Evolutionary conservation across 2,888 invertebrate species (phyloP), one percentile per base, ranked within the genome.

Genomic region (Amblyteles armatorius): DNA sequence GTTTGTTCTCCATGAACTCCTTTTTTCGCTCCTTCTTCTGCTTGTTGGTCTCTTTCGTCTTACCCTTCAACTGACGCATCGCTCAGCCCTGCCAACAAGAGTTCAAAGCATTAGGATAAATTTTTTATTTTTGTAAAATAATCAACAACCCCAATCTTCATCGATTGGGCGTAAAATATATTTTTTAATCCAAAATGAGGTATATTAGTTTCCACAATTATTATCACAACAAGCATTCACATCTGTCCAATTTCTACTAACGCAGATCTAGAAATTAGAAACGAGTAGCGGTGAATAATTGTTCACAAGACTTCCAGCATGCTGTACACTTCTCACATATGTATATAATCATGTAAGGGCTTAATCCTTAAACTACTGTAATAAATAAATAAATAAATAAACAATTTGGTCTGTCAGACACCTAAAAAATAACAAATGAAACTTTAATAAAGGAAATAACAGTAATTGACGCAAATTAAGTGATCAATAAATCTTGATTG

Each of bases 21-120:
- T 97, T 96, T 94, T 97, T 97, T 50, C 98, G 96, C 91, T 98
- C 97, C 90, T 97, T 96, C 92, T 97, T 97, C 94, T 98, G 98
- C 92, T 96, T 96, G 13, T 96, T 96, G 0, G 97, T 97, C 94
- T 98, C 97, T 94, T 98, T 98, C 67, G 96, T 96, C 92, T 96
- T 96, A 72, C 97, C 97, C 92, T 97, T 97, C 57, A 97, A 94
- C 92, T 97, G 97, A 88, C 97, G 96, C 97, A 98, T 98, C 13
- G 50, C 63, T 48, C n/a, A 11, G 22, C 6, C 4, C 36, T 40
- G 26, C 2, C 6, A 40, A 57, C 4, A 22, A 57, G 9, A 11
- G 11, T 26, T 13, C 26, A 11, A 26, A 22, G 3, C 22, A 22
- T 55, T 19, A 22, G n/a, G 1, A 26, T 1, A 4, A 13, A 26